phyloP scores from a whole-genome alignment of 2,888 invertebrate species.

The Drosophila kuntzei region DNA sequence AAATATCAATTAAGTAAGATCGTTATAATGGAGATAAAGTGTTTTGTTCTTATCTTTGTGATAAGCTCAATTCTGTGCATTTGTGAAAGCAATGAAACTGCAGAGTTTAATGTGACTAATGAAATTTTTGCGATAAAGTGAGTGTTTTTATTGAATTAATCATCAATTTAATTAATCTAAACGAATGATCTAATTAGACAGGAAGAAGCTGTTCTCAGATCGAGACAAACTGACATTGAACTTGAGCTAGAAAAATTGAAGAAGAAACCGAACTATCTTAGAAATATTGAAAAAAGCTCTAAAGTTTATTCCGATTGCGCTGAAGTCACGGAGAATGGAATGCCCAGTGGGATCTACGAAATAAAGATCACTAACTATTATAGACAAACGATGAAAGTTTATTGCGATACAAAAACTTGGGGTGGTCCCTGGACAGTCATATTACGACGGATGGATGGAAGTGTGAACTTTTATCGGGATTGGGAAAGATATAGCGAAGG shows the following conservation, averaged over 20 bases:
- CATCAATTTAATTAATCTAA: background rate
- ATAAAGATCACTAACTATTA: background rate
- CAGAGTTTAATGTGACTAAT: background rate
- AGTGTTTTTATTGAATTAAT: background rate
- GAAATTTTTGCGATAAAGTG: background rate
- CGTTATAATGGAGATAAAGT: background rate
- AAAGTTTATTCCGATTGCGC: background rate
- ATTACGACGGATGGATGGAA: constrained; percentile 5
- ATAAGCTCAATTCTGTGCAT: background rate
- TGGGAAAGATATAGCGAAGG: background rate
- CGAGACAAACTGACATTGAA: background rate
- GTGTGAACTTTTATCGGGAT: constrained; percentile 1
- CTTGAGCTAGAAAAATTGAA: too few species aligned
- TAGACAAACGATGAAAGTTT: background rate
- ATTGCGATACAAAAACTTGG: constrained; percentile 11
- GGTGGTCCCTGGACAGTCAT: constrained; percentile 9
- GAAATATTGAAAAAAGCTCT: background rate
- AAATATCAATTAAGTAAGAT: background rate
- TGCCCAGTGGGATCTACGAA: constrained; percentile 11
- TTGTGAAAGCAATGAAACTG: background rate
- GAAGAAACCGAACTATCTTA: too few species aligned
- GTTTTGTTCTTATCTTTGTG: constrained; percentile 4
- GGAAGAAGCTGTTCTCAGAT: background rate
- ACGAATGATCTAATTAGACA: background rate
- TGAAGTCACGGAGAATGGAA: background rate